Evolutionary conservation across 2,888 invertebrate species (phyloP).

Genomic region (Drosophila fulvimacula): DNA sequence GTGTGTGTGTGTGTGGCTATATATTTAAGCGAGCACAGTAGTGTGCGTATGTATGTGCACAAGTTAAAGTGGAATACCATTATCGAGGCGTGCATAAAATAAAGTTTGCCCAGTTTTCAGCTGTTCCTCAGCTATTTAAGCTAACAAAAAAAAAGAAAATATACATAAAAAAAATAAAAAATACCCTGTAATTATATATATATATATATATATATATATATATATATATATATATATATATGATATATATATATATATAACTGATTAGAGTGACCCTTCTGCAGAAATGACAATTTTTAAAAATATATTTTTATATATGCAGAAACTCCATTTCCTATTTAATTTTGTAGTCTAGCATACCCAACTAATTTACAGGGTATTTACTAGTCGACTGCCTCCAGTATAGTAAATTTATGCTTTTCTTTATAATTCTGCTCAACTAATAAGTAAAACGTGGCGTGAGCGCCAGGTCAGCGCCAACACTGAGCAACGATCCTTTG

Average conservation of each 20-base stretch:
- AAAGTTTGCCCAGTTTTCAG: conserved; percentile 57
- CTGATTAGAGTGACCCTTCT: neutral
- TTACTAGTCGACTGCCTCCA: neutral
- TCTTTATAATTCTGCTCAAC: conserved; percentile 20
- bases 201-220: neutral
- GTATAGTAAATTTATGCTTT: conserved; percentile 6
- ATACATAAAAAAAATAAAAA: neutral
- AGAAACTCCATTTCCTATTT: neutral
- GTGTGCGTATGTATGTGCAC: conserved; percentile 6
- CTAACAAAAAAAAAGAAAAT: too few species aligned
- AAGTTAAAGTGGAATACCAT: conserved; percentile 16
- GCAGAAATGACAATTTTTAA: neutral
- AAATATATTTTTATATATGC: neutral
- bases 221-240: too few species aligned
- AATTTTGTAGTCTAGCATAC: neutral
- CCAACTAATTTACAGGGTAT: neutral
- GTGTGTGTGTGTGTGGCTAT: neutral
- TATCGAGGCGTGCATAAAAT: conserved; percentile 60
- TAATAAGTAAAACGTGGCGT: conserved; percentile 7
- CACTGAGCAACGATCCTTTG: too few species aligned
- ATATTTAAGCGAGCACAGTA: conserved; percentile 3
- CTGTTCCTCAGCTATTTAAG: neutral
- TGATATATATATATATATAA: neutral
- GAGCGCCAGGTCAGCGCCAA: neutral
- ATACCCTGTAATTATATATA: conserved; percentile 11